These are phyloP conservation scores for Engraulis encrasicolus DNA, from an alignment of 2,113 vertebrate species.

Conservation along the genomic window DNA sequence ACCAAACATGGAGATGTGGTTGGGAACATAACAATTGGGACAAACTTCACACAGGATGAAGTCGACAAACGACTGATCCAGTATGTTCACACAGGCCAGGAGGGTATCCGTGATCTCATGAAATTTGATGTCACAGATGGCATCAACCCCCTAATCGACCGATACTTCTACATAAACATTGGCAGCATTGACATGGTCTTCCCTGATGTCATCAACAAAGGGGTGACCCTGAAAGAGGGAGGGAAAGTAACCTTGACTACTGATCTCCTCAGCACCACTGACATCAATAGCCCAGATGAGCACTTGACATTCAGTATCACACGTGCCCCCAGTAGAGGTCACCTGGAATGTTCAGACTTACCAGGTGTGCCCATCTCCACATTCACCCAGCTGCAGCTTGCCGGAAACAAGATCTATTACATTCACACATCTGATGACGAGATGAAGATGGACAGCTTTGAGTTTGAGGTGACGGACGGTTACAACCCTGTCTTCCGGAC, in stretches of 20 bases:
- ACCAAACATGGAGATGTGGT: slow-evolving; percentile 66
- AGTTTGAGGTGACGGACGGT: slow-evolving; percentile 95
- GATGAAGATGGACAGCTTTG: slow-evolving; percentile 94
- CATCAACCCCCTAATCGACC: slow-evolving; percentile 90
- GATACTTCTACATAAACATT: slow-evolving; percentile 92
- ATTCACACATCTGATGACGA: slow-evolving; percentile 94
- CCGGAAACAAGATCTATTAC: slow-evolving; percentile 94
- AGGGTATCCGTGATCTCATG: slow-evolving; percentile 90
- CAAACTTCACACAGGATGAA: slow-evolving; percentile 94
- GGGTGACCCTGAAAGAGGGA: slow-evolving; percentile 92
- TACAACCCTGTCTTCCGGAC: slow-evolving; percentile 94
- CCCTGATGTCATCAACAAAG: slow-evolving; percentile 92
- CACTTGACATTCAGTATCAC: slow-evolving; percentile 93
- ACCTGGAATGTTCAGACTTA: slow-evolving; percentile 90
- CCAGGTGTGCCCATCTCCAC: slow-evolving; percentile 83
- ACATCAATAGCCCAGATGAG: slow-evolving; percentile 95
- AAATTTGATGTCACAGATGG: slow-evolving; percentile 97
- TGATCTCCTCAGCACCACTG: slow-evolving; percentile 93
- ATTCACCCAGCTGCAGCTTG: slow-evolving; percentile 92
- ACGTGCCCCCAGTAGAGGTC: slow-evolving; percentile 86
- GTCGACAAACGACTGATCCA: slow-evolving; percentile 84
- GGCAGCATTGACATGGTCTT: slow-evolving; percentile 90
- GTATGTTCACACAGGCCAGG: slow-evolving; percentile 86
- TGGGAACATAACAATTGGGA: slow-evolving; percentile 88
- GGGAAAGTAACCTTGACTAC: slow-evolving; percentile 91